These are phyloP conservation scores for Trichopria drosophilae DNA, from an alignment of 2,888 invertebrate genomes.

Conservation along the genomic window DNA sequence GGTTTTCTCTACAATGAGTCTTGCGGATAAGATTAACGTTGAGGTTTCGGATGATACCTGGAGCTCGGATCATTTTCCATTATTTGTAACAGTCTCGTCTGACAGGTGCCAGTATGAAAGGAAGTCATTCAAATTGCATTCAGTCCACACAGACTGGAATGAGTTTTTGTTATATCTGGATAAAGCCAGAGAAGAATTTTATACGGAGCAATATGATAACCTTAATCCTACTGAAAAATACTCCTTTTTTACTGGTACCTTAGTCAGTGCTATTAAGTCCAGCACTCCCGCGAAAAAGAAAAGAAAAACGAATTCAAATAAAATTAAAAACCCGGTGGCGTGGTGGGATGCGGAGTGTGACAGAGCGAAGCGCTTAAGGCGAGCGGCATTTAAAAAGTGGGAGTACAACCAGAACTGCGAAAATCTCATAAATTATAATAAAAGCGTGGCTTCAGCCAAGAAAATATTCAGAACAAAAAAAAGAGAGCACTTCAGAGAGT, in stretches of 20 bases:
- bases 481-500: not conserved
- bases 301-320: not conserved
- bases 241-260: not conserved
- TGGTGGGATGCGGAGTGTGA: conserved; percentile 31
- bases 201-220: not conserved
- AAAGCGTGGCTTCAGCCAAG: not conserved
- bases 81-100: conserved; percentile 3
- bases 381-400: conserved; percentile 25
- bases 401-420: not conserved
- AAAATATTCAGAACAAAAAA: conserved; percentile 9
- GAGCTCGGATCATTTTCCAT: conserved; percentile 1
- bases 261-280: not conserved
- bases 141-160: conserved; percentile 19
- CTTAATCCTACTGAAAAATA: not conserved
- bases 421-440: conserved; percentile 1
- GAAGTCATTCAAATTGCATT: conserved; percentile 20
- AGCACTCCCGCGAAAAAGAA: not conserved
- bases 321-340: conserved; percentile 21
- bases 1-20: conserved; percentile 8
- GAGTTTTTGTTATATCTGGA: not conserved
- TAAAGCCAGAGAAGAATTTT: not conserved
- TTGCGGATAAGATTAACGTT: conserved; percentile 9
- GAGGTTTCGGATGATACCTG: not conserved
- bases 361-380: conserved; percentile 17
- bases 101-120: conserved; percentile 13